Percentiles rank a stretch among this genome's conserved stretches.
Evolutionary conservation across 2,113 vertebrate genomes (phyloP).

Genomic region (Pelobates fuscus): DNA sequence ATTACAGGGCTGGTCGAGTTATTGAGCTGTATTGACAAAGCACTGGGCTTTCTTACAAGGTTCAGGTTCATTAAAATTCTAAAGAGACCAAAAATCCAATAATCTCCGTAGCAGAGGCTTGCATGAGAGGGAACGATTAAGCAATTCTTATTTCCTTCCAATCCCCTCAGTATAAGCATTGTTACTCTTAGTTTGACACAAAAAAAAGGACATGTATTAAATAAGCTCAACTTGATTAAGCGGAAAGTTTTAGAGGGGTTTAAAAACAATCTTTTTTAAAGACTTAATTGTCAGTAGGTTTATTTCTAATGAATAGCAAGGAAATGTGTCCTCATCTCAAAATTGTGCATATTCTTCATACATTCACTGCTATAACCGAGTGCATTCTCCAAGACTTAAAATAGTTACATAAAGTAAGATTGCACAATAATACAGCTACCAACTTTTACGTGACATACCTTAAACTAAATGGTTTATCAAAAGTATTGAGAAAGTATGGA

Average conservation of each 20-base stretch:
- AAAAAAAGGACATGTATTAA: constrained; percentile 80
- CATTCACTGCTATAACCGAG: background rate
- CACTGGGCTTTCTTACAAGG: constrained; percentile 75
- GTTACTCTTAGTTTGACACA: constrained; percentile 78
- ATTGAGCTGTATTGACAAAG: constrained; percentile 85
- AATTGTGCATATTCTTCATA: background rate
- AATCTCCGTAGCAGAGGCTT: constrained; percentile 79
- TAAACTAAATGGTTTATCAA: no score
- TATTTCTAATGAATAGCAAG: background rate
- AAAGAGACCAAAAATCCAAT: constrained; percentile 86
- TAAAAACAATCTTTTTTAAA: constrained; percentile 65
- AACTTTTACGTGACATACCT: no score
- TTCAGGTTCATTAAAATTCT: constrained; percentile 87
- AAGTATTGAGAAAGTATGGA: no score
- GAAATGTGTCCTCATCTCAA: background rate
- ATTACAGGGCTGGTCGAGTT: constrained; percentile 86
- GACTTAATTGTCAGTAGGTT: constrained; percentile 62
- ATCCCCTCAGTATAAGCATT: constrained; percentile 76
- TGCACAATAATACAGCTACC: no score
- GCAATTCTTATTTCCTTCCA: constrained; percentile 79
- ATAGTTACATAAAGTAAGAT: no score
- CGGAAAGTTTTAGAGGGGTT: constrained; percentile 72
- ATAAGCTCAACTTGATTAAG: constrained; percentile 77
- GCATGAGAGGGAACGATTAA: constrained; percentile 81
- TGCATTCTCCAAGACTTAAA: no score